These are phyloP conservation scores for Alauda arvensis DNA, from an alignment of 2,797 vertebrate genomes.

Conservation along the genomic window DNA sequence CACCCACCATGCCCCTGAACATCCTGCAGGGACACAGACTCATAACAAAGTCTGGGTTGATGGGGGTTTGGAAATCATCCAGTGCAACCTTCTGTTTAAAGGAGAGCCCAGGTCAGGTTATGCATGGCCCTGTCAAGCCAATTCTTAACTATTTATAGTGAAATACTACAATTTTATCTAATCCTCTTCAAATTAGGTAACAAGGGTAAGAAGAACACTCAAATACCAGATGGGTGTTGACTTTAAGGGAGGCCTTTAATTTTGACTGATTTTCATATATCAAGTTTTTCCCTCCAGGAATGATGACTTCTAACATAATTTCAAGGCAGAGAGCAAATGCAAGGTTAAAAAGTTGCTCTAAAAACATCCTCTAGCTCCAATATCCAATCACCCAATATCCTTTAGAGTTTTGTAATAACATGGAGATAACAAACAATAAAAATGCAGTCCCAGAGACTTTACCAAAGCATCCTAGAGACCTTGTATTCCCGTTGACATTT, in stretches of 20 bases:
- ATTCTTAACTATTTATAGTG: background rate
- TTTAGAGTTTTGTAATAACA: background rate
- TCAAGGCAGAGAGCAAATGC: background rate
- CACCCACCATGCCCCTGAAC: rapidly evolving
- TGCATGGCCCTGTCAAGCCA: background rate
- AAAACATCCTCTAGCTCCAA: background rate
- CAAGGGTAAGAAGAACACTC: background rate
- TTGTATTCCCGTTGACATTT: background rate
- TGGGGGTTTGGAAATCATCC: background rate
- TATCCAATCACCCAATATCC: background rate
- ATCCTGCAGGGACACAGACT: background rate
- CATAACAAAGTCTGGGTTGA: background rate
- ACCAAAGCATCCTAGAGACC: background rate
- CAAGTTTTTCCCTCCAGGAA: background rate
- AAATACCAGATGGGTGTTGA: background rate
- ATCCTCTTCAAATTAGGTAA: background rate
- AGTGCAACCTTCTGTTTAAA: background rate
- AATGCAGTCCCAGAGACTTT: background rate
- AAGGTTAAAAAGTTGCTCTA: background rate
- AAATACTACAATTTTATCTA: background rate
- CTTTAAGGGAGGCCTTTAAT: background rate
- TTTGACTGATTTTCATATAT: background rate
- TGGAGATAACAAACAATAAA: background rate
- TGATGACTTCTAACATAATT: background rate
- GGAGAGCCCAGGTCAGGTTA: background rate